phyloP scores from a whole-genome alignment of 1,140 invertebrate species.

The Euwallacea fornicatus region DNA sequence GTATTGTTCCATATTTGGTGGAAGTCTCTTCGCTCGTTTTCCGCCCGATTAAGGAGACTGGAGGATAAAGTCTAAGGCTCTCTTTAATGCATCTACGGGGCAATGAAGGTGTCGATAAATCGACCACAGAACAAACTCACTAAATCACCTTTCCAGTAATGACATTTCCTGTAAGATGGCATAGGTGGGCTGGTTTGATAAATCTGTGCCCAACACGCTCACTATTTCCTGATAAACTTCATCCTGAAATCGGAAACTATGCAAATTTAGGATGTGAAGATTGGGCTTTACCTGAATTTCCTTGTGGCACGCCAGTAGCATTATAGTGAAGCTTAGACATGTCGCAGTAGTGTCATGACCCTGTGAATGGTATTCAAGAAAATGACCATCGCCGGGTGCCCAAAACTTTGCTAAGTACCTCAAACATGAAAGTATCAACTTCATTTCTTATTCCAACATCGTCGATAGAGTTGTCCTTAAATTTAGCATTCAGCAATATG shows the following conservation, averaged over 20 bases:
- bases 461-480: constrained; percentile 57
- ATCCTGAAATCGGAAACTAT: constrained; percentile 23
- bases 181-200: constrained; percentile 53
- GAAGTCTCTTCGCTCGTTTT: constrained; percentile 56
- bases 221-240: constrained; percentile 59
- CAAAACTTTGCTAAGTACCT: constrained; percentile 46
- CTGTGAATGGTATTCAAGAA: constrained; percentile 31
- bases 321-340: constrained; percentile 50
- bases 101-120: not conserved
- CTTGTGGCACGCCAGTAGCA: constrained; percentile 51
- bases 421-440: constrained; percentile 83
- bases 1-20: constrained; percentile 45
- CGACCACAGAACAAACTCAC: not conserved
- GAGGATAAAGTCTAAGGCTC: constrained; percentile 64
- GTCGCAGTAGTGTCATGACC: constrained; percentile 55
- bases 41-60: constrained; percentile 67
- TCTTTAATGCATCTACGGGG: constrained; percentile 60
- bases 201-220: constrained; percentile 59
- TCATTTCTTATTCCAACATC: constrained; percentile 75
- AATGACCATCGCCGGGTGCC: too few relatives aligned
- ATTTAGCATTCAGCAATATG: constrained; percentile 66
- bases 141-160: constrained; percentile 60
- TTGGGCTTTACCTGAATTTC: constrained; percentile 42
- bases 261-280: not conserved
- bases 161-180: constrained; percentile 65